Evolutionary conservation across 2,797 vertebrate genomes (phyloP).

Genomic region (Anabas testudineus): DNA sequence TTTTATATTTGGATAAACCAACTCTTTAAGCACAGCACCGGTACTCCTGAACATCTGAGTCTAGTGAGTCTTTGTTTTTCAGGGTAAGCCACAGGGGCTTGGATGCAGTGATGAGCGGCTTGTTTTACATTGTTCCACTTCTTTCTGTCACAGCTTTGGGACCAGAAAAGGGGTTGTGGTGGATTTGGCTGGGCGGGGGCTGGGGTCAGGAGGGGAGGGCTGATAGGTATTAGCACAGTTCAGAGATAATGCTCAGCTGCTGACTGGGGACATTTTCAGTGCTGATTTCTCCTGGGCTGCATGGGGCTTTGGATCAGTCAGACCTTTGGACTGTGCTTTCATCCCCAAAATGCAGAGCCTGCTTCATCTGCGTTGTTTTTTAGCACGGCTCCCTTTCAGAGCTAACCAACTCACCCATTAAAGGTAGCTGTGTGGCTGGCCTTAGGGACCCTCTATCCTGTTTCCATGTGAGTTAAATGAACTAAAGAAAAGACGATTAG

Average conservation of each 20-base stretch:
- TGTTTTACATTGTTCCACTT: constrained; percentile 67
- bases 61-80: constrained; percentile 55
- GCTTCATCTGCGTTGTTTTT: constrained; percentile 56
- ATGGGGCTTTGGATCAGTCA: constrained; percentile 63
- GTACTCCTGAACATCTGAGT: constrained; percentile 47
- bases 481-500: constrained; percentile 84
- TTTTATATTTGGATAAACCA: constrained; percentile 39
- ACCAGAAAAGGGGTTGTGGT: constrained; percentile 29
- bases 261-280: constrained; percentile 78
- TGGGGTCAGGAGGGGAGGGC: constrained; percentile 44
- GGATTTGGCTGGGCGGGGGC: constrained; percentile 20
- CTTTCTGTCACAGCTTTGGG: constrained; percentile 64
- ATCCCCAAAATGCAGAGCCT: constrained; percentile 69
- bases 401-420: constrained; percentile 72
- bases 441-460: constrained; percentile 50
- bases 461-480: constrained; percentile 72
- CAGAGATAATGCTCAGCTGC: constrained; percentile 72
- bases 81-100: constrained; percentile 52
- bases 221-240: constrained; percentile 61
- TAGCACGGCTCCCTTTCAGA: constrained; percentile 68
- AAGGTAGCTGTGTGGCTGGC: constrained; percentile 73
- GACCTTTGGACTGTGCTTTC: constrained; percentile 72
- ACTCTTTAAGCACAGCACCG: constrained; percentile 21
- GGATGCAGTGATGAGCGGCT: constrained; percentile 45
- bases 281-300: constrained; percentile 73